Conservation (phyloP, 2,888 invertebrate genomes). For the Nebria brevicollis region DNA sequence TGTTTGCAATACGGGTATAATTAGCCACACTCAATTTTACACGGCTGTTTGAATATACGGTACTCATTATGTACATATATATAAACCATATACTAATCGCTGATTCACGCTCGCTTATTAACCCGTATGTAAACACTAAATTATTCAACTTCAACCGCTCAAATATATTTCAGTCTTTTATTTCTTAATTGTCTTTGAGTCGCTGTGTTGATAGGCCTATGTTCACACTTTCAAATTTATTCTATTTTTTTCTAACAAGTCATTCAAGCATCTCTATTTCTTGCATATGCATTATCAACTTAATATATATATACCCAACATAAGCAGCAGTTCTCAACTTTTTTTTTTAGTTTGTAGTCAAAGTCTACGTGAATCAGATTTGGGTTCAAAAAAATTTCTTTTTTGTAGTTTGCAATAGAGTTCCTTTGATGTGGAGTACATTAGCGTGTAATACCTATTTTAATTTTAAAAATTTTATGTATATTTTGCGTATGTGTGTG, state of each 20-base stretch:
- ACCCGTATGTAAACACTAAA: slow-evolving; percentile 11
- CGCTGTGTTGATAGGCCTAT: slow-evolving; percentile 6
- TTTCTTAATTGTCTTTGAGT: background rate
- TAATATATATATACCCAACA: too few species aligned
- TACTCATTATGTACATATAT: slow-evolving; percentile 27
- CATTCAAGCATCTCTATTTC: background rate
- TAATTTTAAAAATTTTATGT: too few species aligned
- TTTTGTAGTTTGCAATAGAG: too few species aligned
- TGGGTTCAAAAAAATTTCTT: too few species aligned
- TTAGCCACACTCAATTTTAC: slow-evolving; percentile 43
- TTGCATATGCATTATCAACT: too few species aligned
- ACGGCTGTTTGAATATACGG: slow-evolving; percentile 33
- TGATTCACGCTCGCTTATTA: slow-evolving; percentile 40
- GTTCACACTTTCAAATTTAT: slow-evolving; percentile 12
- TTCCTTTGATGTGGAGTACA: too few species aligned
- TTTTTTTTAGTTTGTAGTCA: too few species aligned
- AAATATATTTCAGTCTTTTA: background rate
- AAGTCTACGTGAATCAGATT: too few species aligned
- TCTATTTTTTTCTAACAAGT: background rate
- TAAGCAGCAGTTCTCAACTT: too few species aligned
- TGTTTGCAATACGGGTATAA: slow-evolving; percentile 42
- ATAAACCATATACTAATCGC: slow-evolving; percentile 19
- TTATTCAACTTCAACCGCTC: slow-evolving; percentile 6
- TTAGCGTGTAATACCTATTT: too few species aligned
- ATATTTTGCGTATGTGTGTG: too few species aligned